These are phyloP conservation scores for Emydoidea blandingii DNA, from an alignment of 2,797 vertebrate genomes.

Conservation along the genomic window DNA sequence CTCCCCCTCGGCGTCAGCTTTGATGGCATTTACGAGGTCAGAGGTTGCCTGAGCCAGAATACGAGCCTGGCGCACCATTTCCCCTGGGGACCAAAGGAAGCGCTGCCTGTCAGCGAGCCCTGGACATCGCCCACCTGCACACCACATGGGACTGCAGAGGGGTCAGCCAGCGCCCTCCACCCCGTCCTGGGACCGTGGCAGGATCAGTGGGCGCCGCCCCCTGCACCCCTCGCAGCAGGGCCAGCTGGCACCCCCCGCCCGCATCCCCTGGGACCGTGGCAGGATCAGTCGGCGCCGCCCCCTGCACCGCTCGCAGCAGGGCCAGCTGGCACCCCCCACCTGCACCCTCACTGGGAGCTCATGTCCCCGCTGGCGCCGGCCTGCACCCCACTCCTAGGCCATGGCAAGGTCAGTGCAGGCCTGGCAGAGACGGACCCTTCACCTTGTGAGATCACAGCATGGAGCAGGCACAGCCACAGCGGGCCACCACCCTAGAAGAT, in stretches of 20 bases:
- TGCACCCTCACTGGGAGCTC: neutral
- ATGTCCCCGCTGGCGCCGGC: neutral
- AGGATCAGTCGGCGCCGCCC: too few relatives aligned
- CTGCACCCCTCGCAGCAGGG: too few relatives aligned
- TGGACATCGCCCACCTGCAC: neutral
- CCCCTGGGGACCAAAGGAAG: constrained; percentile 81
- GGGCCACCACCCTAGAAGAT: neutral
- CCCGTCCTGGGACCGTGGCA: neutral
- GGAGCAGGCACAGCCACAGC: too few relatives aligned
- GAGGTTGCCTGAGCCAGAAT: constrained; percentile 98
- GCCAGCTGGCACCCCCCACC: too few relatives aligned
- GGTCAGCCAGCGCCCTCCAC: fast-evolving
- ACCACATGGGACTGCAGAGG: too few relatives aligned
- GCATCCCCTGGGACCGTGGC: too few relatives aligned
- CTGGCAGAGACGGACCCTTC: neutral
- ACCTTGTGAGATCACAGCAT: neutral
- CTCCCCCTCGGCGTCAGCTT: constrained; percentile 96
- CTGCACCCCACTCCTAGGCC: too few relatives aligned
- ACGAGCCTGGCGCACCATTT: constrained; percentile 99
- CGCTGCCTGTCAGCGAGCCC: neutral
- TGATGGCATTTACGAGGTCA: constrained; percentile 97
- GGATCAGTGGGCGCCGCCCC: too few relatives aligned
- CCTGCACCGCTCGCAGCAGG: too few relatives aligned
- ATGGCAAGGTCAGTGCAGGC: neutral
- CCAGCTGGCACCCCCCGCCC: fast-evolving